Evolutionary conservation across 1,140 invertebrate genomes (phyloP).

Genomic region (Varroa destructor): DNA sequence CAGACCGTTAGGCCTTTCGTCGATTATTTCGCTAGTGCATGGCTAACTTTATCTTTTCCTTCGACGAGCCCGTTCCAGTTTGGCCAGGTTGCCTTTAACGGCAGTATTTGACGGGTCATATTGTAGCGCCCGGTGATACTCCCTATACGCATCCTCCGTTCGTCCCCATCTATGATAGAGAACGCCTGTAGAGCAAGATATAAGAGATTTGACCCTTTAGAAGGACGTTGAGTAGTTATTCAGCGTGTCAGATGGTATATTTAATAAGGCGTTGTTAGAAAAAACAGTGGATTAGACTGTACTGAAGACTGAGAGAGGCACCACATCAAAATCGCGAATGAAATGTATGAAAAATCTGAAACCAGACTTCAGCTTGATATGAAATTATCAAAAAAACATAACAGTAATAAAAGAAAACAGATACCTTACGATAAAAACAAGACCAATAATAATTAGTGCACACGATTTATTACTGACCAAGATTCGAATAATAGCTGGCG

Average conservation of each 20-base stretch:
- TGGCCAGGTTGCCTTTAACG: neutral
- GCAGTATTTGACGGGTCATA: conserved; percentile 48
- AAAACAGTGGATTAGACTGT: neutral
- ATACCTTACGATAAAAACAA: conserved; percentile 9
- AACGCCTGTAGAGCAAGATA: conserved; percentile 52
- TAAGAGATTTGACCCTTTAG: neutral
- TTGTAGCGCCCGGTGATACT: conserved; percentile 59
- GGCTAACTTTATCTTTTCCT: neutral
- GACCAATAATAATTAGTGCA: neutral
- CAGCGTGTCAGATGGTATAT: neutral
- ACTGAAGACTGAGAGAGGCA: conserved; percentile 11
- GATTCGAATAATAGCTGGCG: conserved; percentile 64
- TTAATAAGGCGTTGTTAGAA: neutral
- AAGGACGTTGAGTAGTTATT: neutral
- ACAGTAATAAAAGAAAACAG: neutral
- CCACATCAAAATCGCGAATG: neutral
- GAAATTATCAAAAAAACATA: neutral
- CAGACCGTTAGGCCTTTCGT: too few relatives aligned
- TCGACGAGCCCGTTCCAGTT: neutral
- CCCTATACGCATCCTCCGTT: conserved; percentile 53
- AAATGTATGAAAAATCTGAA: too few relatives aligned
- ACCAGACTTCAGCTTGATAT: neutral
- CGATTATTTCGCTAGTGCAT: too few relatives aligned
- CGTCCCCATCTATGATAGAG: conserved; percentile 85
- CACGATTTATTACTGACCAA: conserved; percentile 48